Conservation (phyloP, 2,888 invertebrate genomes). For the Epirrita christyi region DNA sequence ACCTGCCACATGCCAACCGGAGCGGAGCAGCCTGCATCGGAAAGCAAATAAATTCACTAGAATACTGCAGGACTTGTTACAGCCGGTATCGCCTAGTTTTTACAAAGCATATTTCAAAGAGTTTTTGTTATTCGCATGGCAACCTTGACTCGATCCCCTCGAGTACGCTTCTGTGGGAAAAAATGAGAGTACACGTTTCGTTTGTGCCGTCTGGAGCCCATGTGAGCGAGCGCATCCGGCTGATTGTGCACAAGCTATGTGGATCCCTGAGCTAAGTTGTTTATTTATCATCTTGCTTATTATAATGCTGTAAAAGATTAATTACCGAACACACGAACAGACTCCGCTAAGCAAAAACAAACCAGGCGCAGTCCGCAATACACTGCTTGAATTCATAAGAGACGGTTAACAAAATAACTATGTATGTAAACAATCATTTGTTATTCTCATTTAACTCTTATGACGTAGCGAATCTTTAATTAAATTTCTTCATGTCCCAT, state of each 20-base stretch:
- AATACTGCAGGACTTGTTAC: slow-evolving; percentile 63
- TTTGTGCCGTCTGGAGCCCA: slow-evolving; percentile 76
- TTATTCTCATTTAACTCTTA: slow-evolving; percentile 26
- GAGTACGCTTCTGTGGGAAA: slow-evolving; percentile 77
- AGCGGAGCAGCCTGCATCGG: slow-evolving; percentile 54
- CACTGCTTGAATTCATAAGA: slow-evolving; percentile 15
- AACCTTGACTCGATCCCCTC: slow-evolving; percentile 77
- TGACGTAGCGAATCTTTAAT: slow-evolving; percentile 30
- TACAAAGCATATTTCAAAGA: slow-evolving; percentile 57
- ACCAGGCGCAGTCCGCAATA: background rate
- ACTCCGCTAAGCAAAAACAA: slow-evolving; percentile 39
- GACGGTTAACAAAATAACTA: background rate
- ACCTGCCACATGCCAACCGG: slow-evolving; percentile 65
- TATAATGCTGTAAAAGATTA: slow-evolving; percentile 52
- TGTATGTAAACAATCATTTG: background rate
- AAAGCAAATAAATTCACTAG: slow-evolving; percentile 64
- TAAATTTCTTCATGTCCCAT: slow-evolving; percentile 30
- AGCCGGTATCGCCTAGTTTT: slow-evolving; percentile 60
- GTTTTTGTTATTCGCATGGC: slow-evolving; percentile 76
- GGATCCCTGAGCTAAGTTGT: slow-evolving; percentile 45
- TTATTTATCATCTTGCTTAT: slow-evolving; percentile 64
- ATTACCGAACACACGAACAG: slow-evolving; percentile 36
- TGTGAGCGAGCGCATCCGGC: slow-evolving; percentile 79
- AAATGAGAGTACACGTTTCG: slow-evolving; percentile 67
- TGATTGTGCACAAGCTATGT: slow-evolving; percentile 55